Conservation (phyloP, 2,113 vertebrate genomes). For the Siniperca chuatsi region DNA sequence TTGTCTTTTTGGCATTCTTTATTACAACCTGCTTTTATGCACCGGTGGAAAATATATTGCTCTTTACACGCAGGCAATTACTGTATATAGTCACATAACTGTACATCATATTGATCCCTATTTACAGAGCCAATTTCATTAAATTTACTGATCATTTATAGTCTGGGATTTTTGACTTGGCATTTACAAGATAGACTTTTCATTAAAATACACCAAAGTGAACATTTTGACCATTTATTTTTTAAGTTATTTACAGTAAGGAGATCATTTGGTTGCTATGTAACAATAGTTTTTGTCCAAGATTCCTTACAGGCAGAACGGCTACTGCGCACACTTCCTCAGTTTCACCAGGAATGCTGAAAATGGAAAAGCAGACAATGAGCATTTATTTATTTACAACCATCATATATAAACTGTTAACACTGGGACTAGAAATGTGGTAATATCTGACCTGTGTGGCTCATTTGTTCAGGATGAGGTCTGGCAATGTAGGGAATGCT, state of each 20-base stretch:
- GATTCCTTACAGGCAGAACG: neutral
- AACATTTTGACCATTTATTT: neutral
- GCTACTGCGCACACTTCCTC: constrained; percentile 84
- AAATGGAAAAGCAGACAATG: constrained; percentile 56
- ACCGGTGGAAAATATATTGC: no score
- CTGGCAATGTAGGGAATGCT: constrained; percentile 88
- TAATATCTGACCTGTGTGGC: constrained; percentile 89
- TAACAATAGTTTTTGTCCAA: neutral
- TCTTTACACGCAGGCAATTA: neutral
- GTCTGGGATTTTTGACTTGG: neutral
- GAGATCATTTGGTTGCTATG: neutral
- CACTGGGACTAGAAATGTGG: neutral
- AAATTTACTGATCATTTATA: neutral
- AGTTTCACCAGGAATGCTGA: constrained; percentile 93
- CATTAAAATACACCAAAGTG: neutral
- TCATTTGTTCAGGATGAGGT: constrained; percentile 86
- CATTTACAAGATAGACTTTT: neutral
- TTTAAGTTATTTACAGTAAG: neutral
- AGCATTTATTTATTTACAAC: neutral
- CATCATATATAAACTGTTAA: neutral
- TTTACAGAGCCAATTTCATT: neutral
- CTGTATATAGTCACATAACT: neutral
- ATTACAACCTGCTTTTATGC: neutral
- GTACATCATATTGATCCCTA: neutral
- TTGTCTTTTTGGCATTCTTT: neutral